Percentiles rank a stretch among this genome's conserved stretches.
phyloP scores from a whole-genome alignment of 1,140 invertebrate species.

The Drosophila malerkotliana region DNA sequence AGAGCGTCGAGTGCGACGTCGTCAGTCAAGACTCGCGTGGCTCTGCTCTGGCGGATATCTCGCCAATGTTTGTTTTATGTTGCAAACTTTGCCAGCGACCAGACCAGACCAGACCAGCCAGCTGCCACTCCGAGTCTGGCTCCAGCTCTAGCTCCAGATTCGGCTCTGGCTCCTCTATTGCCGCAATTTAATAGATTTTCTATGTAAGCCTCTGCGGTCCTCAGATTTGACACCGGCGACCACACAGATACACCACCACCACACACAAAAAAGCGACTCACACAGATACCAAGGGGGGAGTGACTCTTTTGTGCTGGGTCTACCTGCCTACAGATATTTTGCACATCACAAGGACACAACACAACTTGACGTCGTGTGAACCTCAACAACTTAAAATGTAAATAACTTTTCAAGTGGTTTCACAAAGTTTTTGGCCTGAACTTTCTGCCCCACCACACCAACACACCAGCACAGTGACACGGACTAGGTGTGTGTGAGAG shows the following conservation, averaged over 20 bases:
- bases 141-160: conserved; percentile 35
- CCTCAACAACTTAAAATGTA: conserved; percentile 82
- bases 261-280: conserved; percentile 10
- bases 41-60: conserved; percentile 59
- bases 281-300: conserved; percentile 1
- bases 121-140: conserved; percentile 26
- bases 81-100: conserved; percentile 72
- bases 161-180: conserved; percentile 27
- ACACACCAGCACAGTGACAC: not conserved
- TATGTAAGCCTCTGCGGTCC: conserved; percentile 74
- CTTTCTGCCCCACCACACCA: conserved; percentile 30
- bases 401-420: conserved; percentile 82
- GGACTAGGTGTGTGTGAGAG: not conserved
- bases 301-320: conserved; percentile 37
- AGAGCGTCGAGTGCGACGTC: conserved; percentile 59
- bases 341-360: conserved; percentile 78
- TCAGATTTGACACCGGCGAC: conserved; percentile 74
- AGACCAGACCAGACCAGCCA: conserved; percentile 21
- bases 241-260: conserved; percentile 47
- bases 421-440: conserved; percentile 74
- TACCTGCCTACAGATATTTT: conserved; percentile 76
- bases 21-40: conserved; percentile 69
- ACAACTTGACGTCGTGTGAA: conserved; percentile 78
- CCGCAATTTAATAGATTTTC: conserved; percentile 81
- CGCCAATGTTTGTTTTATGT: conserved; percentile 81